Percentiles rank a stretch among this genome's conserved stretches.
Conservation (phyloP, 2,797 vertebrate genomes). For the Karalla daura region DNA sequence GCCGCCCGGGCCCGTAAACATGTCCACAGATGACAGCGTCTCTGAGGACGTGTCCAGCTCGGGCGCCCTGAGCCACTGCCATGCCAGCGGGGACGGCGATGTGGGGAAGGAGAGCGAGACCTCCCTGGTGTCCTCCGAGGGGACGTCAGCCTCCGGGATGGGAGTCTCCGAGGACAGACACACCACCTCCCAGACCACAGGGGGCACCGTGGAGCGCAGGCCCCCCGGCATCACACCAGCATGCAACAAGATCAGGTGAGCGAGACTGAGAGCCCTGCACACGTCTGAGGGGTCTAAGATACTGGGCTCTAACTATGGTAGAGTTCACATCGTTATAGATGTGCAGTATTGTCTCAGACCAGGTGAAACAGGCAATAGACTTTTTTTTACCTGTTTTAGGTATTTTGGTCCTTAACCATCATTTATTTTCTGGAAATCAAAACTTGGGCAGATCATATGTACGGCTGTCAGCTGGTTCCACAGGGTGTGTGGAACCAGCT, state of each 20-base stretch:
- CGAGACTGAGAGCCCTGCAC: too few species aligned
- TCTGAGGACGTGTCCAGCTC: constrained; percentile 86
- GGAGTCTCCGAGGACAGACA: constrained; percentile 83
- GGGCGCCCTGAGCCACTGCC: constrained; percentile 77
- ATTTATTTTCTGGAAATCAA: too few species aligned
- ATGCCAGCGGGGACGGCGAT: constrained; percentile 70
- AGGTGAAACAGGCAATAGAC: too few species aligned
- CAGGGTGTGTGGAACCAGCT: too few species aligned
- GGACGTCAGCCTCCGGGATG: constrained; percentile 77
- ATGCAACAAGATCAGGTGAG: constrained; percentile 84
- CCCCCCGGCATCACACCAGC: constrained; percentile 74
- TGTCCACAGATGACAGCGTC: constrained; percentile 87
- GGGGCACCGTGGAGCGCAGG: constrained; percentile 73
- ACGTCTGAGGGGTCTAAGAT: too few species aligned
- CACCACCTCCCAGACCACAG: constrained; percentile 70
- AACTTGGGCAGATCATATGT: too few species aligned
- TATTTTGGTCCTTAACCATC: too few species aligned
- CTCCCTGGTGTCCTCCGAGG: constrained; percentile 82
- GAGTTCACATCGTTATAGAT: too few species aligned
- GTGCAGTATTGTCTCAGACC: too few species aligned
- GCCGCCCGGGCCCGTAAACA: constrained; percentile 81
- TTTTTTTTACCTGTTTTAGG: too few species aligned
- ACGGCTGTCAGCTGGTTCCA: too few species aligned
- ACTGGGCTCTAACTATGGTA: too few species aligned
- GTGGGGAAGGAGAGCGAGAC: constrained; percentile 75